Conservation (phyloP, 2,888 invertebrate species). For the Cerceris rybyensis region DNA sequence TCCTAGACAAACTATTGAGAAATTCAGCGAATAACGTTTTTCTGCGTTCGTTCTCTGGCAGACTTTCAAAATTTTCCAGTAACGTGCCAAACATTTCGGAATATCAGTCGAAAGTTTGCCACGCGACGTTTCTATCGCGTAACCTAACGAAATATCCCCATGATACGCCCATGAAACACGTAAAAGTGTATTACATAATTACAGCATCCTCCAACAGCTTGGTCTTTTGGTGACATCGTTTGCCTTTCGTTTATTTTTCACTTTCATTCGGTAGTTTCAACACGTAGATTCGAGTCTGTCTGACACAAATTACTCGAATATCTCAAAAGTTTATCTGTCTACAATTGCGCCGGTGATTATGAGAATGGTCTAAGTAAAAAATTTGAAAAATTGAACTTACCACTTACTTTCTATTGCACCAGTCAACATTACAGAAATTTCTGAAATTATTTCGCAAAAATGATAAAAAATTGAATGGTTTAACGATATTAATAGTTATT, state of each 20-base stretch:
- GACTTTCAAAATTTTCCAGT: constrained; percentile 4
- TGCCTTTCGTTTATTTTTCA: constrained; percentile 33
- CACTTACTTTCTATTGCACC: too few relatives aligned
- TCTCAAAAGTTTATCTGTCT: too few relatives aligned
- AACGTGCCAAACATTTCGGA: constrained; percentile 16
- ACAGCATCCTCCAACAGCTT: constrained; percentile 22
- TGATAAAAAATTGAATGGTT: too few relatives aligned
- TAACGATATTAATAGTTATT: too few relatives aligned
- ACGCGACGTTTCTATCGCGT: constrained; percentile 47
- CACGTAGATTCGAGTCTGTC: neutral
- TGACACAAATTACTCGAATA: too few relatives aligned
- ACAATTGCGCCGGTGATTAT: too few relatives aligned
- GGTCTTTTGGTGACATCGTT: constrained; percentile 46
- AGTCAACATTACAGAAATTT: too few relatives aligned
- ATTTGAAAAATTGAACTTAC: too few relatives aligned
- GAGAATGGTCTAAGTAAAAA: too few relatives aligned
- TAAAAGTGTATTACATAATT: constrained; percentile 55
- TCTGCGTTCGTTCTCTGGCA: neutral
- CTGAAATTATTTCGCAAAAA: too few relatives aligned
- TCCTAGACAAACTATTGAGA: too few relatives aligned
- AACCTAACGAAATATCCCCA: constrained; percentile 59
- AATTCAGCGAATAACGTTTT: neutral
- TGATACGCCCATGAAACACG: constrained; percentile 24
- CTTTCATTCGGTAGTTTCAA: neutral
- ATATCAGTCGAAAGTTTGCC: constrained; percentile 55